A percentile compares a stretch with the other conserved stretches of the same genome.
These are phyloP conservation scores for Takifugu ocellatus DNA, from an alignment of 2,797 vertebrate species.

Conservation along the genomic window DNA sequence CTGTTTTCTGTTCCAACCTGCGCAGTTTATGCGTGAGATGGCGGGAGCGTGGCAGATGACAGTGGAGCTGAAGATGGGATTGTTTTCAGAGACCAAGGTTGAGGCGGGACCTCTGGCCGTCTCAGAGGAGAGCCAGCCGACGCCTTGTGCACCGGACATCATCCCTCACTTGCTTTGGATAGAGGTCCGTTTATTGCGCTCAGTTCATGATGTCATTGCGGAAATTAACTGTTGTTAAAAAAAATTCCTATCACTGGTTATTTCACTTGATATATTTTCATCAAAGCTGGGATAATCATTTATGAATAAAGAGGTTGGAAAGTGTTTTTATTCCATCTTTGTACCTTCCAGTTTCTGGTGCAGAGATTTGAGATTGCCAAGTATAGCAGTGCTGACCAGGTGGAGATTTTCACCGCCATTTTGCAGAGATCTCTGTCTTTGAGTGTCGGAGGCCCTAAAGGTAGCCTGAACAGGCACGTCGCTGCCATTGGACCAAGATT, in stretches of 20 bases:
- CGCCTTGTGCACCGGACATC: conserved; percentile 88
- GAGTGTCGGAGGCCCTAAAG: conserved; percentile 86
- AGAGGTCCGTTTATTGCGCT: conserved; percentile 73
- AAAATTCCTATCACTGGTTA: no score
- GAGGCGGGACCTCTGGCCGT: conserved; percentile 93
- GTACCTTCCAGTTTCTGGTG: conserved; percentile 84
- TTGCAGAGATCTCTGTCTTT: conserved; percentile 91
- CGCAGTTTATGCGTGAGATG: conserved; percentile 97
- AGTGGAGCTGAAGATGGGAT: conserved; percentile 88
- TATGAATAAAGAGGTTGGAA: not conserved
- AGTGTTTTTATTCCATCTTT: not conserved
- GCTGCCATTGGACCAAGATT: conserved; percentile 93
- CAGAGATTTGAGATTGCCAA: conserved; percentile 98
- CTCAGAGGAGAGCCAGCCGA: conserved; percentile 91
- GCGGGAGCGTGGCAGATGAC: conserved; percentile 98
- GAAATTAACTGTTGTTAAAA: no score
- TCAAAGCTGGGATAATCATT: not conserved
- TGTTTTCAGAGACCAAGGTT: conserved; percentile 86
- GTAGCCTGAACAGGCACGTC: conserved; percentile 88
- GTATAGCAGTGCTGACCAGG: conserved; percentile 96
- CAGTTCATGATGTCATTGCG: no score
- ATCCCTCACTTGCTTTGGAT: conserved; percentile 97
- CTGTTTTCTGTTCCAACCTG: not conserved
- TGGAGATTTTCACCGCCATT: conserved; percentile 93
- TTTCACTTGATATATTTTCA: not conserved